A percentile compares a stretch with the other conserved stretches of the same genome.
These are phyloP conservation scores for Dermatemys mawii DNA, from an alignment of 2,113 vertebrate genomes.

Conservation along the genomic window DNA sequence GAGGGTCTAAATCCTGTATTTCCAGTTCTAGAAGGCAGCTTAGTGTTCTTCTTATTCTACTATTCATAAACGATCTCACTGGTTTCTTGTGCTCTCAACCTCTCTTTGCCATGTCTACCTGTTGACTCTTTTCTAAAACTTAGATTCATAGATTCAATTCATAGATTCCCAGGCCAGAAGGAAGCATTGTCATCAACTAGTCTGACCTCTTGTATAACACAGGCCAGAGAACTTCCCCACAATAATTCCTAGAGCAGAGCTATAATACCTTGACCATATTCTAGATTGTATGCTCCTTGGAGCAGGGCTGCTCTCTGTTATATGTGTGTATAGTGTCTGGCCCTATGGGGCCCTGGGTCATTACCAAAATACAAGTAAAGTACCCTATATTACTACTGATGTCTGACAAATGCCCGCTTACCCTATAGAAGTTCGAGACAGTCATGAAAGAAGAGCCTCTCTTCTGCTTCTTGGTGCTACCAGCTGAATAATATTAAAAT, in stretches of 20 bases:
- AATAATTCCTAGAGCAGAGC: not conserved
- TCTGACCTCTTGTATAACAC: not conserved
- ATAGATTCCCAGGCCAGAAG: not conserved
- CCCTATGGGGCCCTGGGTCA: not conserved
- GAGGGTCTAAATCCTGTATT: not conserved
- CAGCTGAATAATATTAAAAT: constrained; percentile 22
- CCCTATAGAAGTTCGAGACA: constrained; percentile 50
- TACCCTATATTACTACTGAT: not conserved
- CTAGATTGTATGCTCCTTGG: not conserved
- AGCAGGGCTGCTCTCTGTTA: not conserved
- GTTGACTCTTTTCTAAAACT: not conserved
- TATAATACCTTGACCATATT: not conserved
- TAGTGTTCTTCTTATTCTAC: not conserved
- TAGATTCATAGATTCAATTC: not conserved
- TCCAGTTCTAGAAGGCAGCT: not conserved
- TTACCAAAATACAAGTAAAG: rapidly evolving
- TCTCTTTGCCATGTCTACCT: not conserved
- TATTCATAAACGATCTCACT: not conserved
- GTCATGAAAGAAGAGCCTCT: constrained; percentile 56
- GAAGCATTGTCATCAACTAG: not conserved
- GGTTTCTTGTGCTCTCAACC: not conserved
- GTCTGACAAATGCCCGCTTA: not conserved
- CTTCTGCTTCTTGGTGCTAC: constrained; percentile 56
- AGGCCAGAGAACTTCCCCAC: not conserved
- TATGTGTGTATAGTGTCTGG: not conserved